phyloP scores from a whole-genome alignment of 2,797 vertebrate genomes.

The Gymnocypris eckloni region DNA sequence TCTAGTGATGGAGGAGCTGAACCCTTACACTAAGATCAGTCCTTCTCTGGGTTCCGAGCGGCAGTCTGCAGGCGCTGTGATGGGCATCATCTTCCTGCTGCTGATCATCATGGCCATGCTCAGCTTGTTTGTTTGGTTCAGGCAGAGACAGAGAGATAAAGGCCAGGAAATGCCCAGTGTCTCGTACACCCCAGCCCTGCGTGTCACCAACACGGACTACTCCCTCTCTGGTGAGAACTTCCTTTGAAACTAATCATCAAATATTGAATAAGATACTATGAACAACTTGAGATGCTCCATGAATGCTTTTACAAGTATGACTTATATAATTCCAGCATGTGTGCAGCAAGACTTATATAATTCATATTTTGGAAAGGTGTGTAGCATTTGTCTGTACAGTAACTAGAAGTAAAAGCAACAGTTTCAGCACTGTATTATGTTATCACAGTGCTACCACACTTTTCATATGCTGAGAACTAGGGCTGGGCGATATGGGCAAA shows the following conservation, averaged over 20 bases:
- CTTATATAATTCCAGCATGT: not conserved
- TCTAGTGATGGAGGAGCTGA: slow-evolving; percentile 99
- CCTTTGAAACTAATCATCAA: not conserved
- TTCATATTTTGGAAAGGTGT: not conserved
- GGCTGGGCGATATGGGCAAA: no score
- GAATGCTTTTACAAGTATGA: slow-evolving; percentile 1
- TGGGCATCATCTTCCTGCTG: slow-evolving; percentile 94
- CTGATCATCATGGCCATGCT: slow-evolving; percentile 96
- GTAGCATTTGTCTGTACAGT: not conserved
- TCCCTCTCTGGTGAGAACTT: slow-evolving; percentile 90
- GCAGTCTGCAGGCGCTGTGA: slow-evolving; percentile 95
- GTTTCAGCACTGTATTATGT: not conserved
- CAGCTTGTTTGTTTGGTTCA: slow-evolving; percentile 95
- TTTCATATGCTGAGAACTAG: slow-evolving; percentile 7
- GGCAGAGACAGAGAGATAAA: slow-evolving; percentile 93
- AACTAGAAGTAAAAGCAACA: not conserved
- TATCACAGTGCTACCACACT: not conserved
- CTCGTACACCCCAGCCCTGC: slow-evolving; percentile 94
- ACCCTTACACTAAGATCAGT: slow-evolving; percentile 99
- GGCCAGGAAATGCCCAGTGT: slow-evolving; percentile 96
- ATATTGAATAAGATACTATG: not conserved
- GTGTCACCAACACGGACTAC: slow-evolving; percentile 94
- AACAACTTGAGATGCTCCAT: not conserved
- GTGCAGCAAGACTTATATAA: not conserved
- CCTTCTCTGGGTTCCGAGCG: slow-evolving; percentile 92